These are phyloP conservation scores for Eidolon dupreanum DNA, from an alignment of 2,797 vertebrate genomes.

Conservation along the genomic window DNA sequence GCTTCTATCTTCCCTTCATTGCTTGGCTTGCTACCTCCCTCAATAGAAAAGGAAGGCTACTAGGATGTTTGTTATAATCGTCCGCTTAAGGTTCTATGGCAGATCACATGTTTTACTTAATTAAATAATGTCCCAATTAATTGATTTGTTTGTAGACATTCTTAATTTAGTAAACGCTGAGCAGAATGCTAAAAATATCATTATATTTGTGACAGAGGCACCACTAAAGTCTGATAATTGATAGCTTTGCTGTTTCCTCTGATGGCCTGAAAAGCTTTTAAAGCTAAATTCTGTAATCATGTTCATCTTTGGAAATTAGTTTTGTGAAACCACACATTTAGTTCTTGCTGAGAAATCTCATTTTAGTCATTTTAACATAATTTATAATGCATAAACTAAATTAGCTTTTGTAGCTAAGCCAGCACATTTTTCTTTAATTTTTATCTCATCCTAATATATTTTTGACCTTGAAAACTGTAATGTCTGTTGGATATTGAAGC, in stretches of 20 bases:
- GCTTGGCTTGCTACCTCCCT: neutral
- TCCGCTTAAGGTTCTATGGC: slow-evolving; percentile 80
- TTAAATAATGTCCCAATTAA: slow-evolving; percentile 87
- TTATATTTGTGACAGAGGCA: slow-evolving; percentile 85
- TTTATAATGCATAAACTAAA: slow-evolving; percentile 88
- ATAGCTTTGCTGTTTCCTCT: slow-evolving; percentile 86
- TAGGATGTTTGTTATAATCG: slow-evolving; percentile 68
- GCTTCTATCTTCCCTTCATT: slow-evolving; percentile 25
- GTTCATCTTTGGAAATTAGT: slow-evolving; percentile 88
- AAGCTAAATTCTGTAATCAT: slow-evolving; percentile 86
- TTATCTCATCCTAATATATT: slow-evolving; percentile 88
- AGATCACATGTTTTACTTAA: slow-evolving; percentile 84
- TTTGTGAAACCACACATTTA: slow-evolving; percentile 87
- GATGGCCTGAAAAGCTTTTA: slow-evolving; percentile 87
- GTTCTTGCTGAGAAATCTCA: slow-evolving; percentile 89
- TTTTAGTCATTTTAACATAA: slow-evolving; percentile 88
- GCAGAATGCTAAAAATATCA: slow-evolving; percentile 86
- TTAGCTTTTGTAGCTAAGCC: slow-evolving; percentile 87
- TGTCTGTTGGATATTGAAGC: slow-evolving; percentile 88
- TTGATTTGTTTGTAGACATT: slow-evolving; percentile 87
- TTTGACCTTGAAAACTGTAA: slow-evolving; percentile 90
- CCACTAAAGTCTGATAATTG: slow-evolving; percentile 85
- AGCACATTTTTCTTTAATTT: slow-evolving; percentile 88
- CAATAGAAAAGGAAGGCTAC: slow-evolving; percentile 38
- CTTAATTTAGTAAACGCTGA: slow-evolving; percentile 85